Base-by-base conservation (phyloP, 2,797 vertebrate genomes). In the Delichon dasypus region DNA sequence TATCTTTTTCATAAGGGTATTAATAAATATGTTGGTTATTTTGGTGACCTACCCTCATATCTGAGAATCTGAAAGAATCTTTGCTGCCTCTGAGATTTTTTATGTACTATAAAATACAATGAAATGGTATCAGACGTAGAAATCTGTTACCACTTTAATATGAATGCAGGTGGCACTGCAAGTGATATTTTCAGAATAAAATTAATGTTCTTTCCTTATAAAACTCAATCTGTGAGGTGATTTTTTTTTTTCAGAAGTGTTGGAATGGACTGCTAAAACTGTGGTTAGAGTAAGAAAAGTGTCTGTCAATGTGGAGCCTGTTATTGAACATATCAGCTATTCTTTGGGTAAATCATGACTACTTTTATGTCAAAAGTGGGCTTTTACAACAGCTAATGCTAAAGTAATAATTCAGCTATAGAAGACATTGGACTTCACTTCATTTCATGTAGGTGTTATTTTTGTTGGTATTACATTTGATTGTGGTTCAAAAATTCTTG, bases 131-230 rank as follows among this genome's bases (percentile, higher is more conserved):
- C n/a, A 73, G 53, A 88, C 29, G 42, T 16, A 89, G 50, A 36
- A 78, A 89, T 88, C 36, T 55, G 20, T 70, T 73, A 36, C n/a
- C 38, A 42, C 16, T 84, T 84, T 25, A 84, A 45, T 34, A 22
- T 55, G 66, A 92, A 78, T 72, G 38, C 30, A 75, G 10, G 23
- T 88, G 36, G 19, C 50, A 62, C 16, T 68, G n/a, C 12, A 88
- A 81, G 30, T 73, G 45, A 68, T 93, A 78, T 65, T 86, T 95
- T 86, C 81, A 70, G 73, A 78, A 84, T 36, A 71, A 92, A 36
- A 57, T 38, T 15, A 25, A 55, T 72, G 25, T 51, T 78, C 34
- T 91, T 61, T 15, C 22, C 36, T 86, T 93, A 72, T 86, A 81
- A 86, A 83, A 72, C 62, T 64, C 55, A 81, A 22, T 66, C 34